Evolutionary conservation across 2,113 vertebrate genomes (phyloP).

Genomic region (Bufo gargarizans): DNA sequence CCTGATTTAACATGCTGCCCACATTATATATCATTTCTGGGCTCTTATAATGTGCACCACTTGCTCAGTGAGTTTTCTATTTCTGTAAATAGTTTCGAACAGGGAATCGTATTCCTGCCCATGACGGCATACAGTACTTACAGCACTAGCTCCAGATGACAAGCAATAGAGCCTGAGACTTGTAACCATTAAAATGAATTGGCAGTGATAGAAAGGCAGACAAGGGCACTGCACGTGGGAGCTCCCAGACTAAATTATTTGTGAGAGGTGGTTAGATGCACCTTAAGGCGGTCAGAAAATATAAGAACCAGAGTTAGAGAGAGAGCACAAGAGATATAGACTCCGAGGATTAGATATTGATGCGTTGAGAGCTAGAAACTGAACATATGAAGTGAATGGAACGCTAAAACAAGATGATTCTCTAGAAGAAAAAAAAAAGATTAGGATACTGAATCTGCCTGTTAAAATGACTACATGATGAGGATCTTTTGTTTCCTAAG

Average conservation of each 20-base stretch:
- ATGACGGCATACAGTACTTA: neutral
- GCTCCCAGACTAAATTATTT: conserved; percentile 37
- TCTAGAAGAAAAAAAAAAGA: conserved; percentile 19
- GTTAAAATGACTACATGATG: conserved; percentile 56
- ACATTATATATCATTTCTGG: neutral
- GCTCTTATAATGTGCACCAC: neutral
- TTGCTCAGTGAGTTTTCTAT: neutral
- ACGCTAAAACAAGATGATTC: conserved; percentile 35
- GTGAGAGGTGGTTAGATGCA: conserved; percentile 31
- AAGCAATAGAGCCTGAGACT: conserved; percentile 29
- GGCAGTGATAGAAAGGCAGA: conserved; percentile 45
- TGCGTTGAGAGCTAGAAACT: conserved; percentile 35
- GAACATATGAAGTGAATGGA: conserved; percentile 51
- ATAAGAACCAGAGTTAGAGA: conserved; percentile 7
- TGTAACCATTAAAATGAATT: conserved; percentile 41
- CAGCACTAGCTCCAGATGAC: conserved; percentile 17
- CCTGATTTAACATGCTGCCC: neutral
- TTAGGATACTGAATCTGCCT: conserved; percentile 48
- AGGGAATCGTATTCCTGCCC: neutral
- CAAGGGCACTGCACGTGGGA: conserved; percentile 18
- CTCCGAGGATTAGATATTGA: conserved; percentile 43
- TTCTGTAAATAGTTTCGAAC: conserved; percentile 9
- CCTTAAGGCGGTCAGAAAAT: conserved; percentile 30
- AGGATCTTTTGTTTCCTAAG: conserved; percentile 57
- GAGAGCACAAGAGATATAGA: conserved; percentile 9